phyloP scores from a whole-genome alignment of 2,888 invertebrate species.

The Stictocephala bisonia region DNA sequence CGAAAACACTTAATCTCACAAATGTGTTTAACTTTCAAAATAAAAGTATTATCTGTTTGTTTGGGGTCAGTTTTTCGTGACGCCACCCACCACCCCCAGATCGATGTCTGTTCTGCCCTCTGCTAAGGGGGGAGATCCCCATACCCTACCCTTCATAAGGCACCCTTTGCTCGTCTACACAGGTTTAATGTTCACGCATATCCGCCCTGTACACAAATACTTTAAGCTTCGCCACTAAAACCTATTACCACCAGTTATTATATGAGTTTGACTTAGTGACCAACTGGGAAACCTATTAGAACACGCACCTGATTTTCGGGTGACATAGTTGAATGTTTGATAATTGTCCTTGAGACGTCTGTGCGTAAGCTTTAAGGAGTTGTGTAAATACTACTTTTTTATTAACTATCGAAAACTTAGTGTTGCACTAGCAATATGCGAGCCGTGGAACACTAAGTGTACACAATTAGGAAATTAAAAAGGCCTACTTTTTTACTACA shows the following conservation, averaged over 20 bases:
- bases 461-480: too few relatives aligned
- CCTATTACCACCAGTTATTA: slow-evolving; percentile 1
- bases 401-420: too few relatives aligned
- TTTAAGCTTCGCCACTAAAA: slow-evolving; percentile 22
- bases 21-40: slow-evolving; percentile 42
- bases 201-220: slow-evolving; percentile 33
- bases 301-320: too few relatives aligned
- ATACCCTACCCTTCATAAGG: background rate
- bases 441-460: too few relatives aligned
- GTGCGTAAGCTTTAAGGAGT: too few relatives aligned
- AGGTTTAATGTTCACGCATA: slow-evolving; percentile 22
- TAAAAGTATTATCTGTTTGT: slow-evolving; percentile 42
- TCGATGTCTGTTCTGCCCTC: slow-evolving; percentile 11
- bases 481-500: too few relatives aligned
- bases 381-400: too few relatives aligned
- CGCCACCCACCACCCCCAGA: slow-evolving; percentile 21
- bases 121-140: too few relatives aligned
- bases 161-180: background rate
- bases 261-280: slow-evolving; percentile 11
- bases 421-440: too few relatives aligned
- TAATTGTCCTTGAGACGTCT: too few relatives aligned
- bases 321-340: too few relatives aligned
- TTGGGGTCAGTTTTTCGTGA: slow-evolving; percentile 40
- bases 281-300: background rate
- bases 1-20: slow-evolving; percentile 36